Evolutionary conservation across 2,113 vertebrate species (phyloP), one percentile per base, ranked within the genome.

Genomic region (Corydoras maculifer): DNA sequence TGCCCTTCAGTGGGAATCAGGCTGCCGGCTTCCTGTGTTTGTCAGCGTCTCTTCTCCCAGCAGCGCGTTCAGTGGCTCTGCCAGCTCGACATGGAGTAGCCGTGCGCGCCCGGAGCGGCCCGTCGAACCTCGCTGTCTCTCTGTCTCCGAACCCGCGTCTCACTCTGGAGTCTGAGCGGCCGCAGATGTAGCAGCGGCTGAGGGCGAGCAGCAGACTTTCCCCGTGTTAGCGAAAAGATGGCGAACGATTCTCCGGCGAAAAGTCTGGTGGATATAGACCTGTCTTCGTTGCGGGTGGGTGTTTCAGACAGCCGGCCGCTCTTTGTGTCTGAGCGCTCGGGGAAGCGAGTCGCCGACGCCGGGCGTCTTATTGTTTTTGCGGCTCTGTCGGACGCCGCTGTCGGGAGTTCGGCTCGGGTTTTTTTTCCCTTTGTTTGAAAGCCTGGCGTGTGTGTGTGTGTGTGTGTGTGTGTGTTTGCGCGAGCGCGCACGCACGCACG

Each of bases 191-290:
- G 84, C 83, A 59, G 75, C 50, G 8, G 61, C 7, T 48, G 29
- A 75, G 59, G 62, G 31, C 87, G 75, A 87, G 84, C 82, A 65
- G 62, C 59, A 73, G 57, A 63, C 76, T 78, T 77, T 30, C 31
- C 29, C 69, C 77, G 84, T 80, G 69, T 73, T 78, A 60, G 78
- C 87, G 76, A 79, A 92, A 92, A 88, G 78, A 97, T 97, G 94
- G 94, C 94, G 91, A 97, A 97, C 92, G 94, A 96, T 70, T 96
- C 94, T 82, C 94, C 94, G 80, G 94, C 94, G 50, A 96, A 97
- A 84, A 95, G 93, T 88, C 92, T 97, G 81, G 94, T 94, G 87
- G 94, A 97, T 66, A 97, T 96, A 87, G 94, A 97, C 87, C 91
- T 96, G 54, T 93, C 94, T 64, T 91, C 94, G 43, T 79, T 97